Evolutionary conservation across 2,888 invertebrate species (phyloP).

Genomic region (Taphrorychus bicolor): DNA sequence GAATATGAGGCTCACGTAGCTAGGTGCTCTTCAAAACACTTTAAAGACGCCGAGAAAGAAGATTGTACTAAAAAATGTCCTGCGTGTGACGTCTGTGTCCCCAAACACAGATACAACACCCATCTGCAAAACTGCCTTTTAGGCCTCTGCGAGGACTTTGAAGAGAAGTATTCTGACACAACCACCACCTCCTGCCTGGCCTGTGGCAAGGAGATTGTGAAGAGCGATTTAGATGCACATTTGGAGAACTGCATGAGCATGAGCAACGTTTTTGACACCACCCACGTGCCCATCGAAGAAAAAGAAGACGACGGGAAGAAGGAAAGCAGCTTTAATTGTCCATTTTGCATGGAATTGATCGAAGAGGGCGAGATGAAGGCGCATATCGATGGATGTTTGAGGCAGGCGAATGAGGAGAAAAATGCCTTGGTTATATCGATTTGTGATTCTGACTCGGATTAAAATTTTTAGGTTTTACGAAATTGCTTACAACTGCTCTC

Average conservation of each 20-base stretch:
- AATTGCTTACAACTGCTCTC: too few species aligned
- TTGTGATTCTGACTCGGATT: too few species aligned
- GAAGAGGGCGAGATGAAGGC: conserved; percentile 64
- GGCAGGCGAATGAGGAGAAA: conserved; percentile 28
- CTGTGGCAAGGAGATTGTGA: conserved; percentile 55
- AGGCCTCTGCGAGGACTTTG: conserved; percentile 17
- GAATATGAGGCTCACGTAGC: conserved; percentile 44
- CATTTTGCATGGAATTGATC: conserved; percentile 66
- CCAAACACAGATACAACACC: background rate
- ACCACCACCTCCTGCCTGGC: conserved; percentile 54
- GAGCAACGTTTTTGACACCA: conserved; percentile 56
- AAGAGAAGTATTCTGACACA: conserved; percentile 7
- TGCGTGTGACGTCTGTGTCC: background rate
- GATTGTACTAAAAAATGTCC: background rate
- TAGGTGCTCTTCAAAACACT: conserved; percentile 41
- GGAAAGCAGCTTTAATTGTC: conserved; percentile 62
- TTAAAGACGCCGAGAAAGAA: conserved; percentile 8
- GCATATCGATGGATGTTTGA: conserved; percentile 65
- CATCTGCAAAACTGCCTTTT: background rate
- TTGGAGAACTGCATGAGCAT: conserved; percentile 58
- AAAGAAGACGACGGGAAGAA: conserved; percentile 46
- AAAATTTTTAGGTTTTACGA: too few species aligned
- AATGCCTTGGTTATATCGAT: conserved; percentile 32
- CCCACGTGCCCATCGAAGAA: conserved; percentile 42
- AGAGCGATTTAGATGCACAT: conserved; percentile 57